A percentile compares a stretch with the other conserved stretches of the same genome.
Conservation (phyloP, 2,113 vertebrate species). For the Taurulus bubalis region DNA sequence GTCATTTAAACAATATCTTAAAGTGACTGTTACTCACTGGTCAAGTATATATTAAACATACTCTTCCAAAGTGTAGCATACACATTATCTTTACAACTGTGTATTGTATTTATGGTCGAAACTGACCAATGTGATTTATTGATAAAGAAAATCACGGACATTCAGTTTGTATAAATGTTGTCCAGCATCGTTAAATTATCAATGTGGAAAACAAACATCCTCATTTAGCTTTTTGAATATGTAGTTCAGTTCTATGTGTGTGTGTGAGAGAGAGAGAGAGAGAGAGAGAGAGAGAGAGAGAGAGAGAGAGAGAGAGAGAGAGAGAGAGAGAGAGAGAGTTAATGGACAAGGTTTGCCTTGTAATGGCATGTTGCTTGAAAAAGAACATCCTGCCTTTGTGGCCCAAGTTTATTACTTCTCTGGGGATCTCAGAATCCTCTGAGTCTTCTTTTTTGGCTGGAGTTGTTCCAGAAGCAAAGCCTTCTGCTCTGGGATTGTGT, state of each 20-base stretch:
- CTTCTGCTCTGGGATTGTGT: background rate
- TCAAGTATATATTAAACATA: background rate
- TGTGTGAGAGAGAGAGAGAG: background rate
- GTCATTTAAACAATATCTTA: background rate
- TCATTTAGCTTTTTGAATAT: background rate
- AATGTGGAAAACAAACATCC: background rate
- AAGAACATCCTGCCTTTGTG: background rate
- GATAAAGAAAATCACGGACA: background rate
- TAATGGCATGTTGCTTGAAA: background rate
- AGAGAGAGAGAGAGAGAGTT: background rate
- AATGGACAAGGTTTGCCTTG: background rate
- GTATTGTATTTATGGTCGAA: background rate
- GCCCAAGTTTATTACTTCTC: background rate
- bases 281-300: too few relatives aligned
- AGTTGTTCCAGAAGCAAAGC: conserved; percentile 15
- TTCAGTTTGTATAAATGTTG: background rate
- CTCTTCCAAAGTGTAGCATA: background rate
- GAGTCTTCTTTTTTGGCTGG: conserved; percentile 3
- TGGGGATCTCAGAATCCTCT: background rate
- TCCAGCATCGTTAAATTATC: background rate
- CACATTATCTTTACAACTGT: background rate
- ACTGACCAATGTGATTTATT: background rate
- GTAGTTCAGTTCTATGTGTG: background rate
- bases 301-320: too few relatives aligned
- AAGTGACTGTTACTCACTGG: background rate